phyloP scores from a whole-genome alignment of 2,113 vertebrate species.

The Murina feae region DNA sequence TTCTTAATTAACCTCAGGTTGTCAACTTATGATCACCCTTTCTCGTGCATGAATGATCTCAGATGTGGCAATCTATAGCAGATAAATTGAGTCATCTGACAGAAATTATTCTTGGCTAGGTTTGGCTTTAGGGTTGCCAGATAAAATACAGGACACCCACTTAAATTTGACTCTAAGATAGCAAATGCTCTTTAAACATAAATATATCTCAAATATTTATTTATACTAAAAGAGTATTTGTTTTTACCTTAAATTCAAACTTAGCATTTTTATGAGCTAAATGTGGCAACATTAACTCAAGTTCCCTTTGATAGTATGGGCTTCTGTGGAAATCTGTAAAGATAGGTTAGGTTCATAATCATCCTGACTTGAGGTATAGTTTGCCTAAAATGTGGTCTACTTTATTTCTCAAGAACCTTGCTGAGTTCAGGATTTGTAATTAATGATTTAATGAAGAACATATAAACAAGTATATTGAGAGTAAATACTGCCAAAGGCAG shows the following conservation, averaged over 20 bases:
- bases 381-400: not conserved
- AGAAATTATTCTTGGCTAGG: slow-evolving; percentile 32
- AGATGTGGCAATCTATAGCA: slow-evolving; percentile 78
- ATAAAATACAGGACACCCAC: not conserved
- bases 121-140: slow-evolving; percentile 1
- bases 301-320: not conserved
- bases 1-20: slow-evolving; percentile 80
- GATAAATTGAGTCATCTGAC: slow-evolving; percentile 58
- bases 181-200: not conserved
- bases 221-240: not conserved
- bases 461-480: not conserved
- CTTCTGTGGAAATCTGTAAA: not conserved
- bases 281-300: not conserved
- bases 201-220: not conserved
- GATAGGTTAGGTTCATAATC: not conserved
- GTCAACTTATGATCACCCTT: slow-evolving; percentile 68
- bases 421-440: not conserved
- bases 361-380: not conserved
- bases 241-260: slow-evolving; percentile 32
- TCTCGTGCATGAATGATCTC: slow-evolving; percentile 74
- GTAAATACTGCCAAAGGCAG: not conserved
- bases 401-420: not conserved
- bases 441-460: not conserved
- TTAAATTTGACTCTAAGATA: slow-evolving; percentile 23
- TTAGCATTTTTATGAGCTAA: slow-evolving; percentile 24